A percentile compares a stretch with the other conserved stretches of the same genome.
Evolutionary conservation across 2,113 vertebrate species (phyloP).

Genomic region (Hypomesus transpacificus): DNA sequence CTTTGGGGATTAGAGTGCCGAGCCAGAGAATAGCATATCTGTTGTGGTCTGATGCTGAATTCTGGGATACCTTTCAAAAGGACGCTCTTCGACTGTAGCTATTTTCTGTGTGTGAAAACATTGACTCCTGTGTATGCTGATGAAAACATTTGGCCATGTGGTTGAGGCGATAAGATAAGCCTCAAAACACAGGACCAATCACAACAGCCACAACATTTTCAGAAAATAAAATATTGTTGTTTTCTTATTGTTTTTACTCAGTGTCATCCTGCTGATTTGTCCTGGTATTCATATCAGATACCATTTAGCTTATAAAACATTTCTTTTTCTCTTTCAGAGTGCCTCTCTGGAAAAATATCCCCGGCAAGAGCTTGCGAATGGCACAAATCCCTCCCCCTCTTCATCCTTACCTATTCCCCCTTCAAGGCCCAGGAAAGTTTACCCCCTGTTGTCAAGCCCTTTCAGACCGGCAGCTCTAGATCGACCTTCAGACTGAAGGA

Average conservation of each 20-base stretch:
- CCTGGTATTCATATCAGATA: background rate
- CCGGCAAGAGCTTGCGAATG: conserved; percentile 12
- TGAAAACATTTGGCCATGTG: background rate
- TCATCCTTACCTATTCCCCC: background rate
- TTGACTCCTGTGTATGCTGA: conserved; percentile 3
- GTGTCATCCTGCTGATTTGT: too few relatives aligned
- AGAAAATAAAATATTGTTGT: background rate
- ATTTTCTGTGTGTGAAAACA: conserved; percentile 1
- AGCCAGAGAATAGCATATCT: too few relatives aligned
- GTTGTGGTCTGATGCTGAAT: conserved; percentile 8
- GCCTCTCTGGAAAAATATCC: conserved; percentile 44
- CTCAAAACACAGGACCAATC: background rate
- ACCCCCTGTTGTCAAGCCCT: conserved; percentile 18
- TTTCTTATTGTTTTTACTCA: background rate
- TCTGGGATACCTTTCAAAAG: conserved; percentile 9
- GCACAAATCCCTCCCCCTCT: conserved; percentile 8
- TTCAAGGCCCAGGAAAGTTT: conserved; percentile 7
- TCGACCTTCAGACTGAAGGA: conserved; percentile 5
- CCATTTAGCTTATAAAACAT: background rate
- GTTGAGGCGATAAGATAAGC: background rate
- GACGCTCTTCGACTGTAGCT: background rate
- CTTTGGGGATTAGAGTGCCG: background rate
- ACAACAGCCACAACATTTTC: background rate
- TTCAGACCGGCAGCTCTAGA: conserved; percentile 9
- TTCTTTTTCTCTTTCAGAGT: conserved; percentile 42